Evolutionary conservation across 2,888 invertebrate genomes (phyloP).

Genomic region (Cotesia congregata): DNA sequence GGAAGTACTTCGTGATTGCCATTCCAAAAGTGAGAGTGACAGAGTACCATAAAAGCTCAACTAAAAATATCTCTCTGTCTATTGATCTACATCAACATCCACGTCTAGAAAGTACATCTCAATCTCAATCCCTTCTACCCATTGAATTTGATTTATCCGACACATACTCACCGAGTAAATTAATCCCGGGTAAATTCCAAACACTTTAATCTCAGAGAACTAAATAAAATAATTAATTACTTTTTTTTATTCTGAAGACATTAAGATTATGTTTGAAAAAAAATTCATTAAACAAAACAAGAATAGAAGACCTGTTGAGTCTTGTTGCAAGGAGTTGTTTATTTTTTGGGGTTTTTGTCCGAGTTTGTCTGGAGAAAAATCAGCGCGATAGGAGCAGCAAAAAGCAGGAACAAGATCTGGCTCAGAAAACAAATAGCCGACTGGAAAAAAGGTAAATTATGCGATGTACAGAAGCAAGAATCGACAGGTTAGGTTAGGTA

Average conservation of each 20-base stretch:
- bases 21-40: conserved; percentile 36
- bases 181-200: background rate
- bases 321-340: background rate
- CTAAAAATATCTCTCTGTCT: conserved; percentile 12
- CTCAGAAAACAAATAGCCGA: conserved; percentile 66
- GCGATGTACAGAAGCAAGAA: background rate
- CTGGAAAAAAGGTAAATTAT: conserved; percentile 66
- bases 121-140: background rate
- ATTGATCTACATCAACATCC: background rate
- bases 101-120: background rate
- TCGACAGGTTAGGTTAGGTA: background rate
- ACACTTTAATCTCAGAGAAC: background rate
- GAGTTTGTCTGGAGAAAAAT: conserved; percentile 23
- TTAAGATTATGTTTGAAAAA: too few relatives aligned
- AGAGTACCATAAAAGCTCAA: conserved; percentile 23
- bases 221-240: background rate
- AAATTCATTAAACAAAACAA: too few relatives aligned
- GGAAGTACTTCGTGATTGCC: conserved; percentile 41
- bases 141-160: conserved; percentile 18
- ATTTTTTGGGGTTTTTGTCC: background rate
- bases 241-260: background rate
- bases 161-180: background rate
- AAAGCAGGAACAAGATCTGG: conserved; percentile 57
- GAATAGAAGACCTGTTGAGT: conserved; percentile 26
- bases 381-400: conserved; percentile 59